Conservation (phyloP, 1,140 invertebrate species). For the Cherax quadricarinatus region DNA sequence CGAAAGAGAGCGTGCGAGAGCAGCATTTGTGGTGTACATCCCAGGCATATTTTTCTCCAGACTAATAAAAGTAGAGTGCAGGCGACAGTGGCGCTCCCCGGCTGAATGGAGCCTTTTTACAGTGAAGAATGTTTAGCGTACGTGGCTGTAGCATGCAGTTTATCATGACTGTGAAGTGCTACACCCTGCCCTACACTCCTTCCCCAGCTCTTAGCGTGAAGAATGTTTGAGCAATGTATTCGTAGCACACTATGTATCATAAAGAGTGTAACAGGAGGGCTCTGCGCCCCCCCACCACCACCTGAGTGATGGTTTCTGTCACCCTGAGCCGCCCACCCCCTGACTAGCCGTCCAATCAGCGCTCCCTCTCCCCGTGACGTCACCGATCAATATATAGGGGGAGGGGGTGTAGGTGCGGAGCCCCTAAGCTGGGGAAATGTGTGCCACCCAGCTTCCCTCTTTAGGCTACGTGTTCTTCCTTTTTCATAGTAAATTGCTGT, state of each 20-base stretch:
- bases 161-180: background rate
- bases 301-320: slow-evolving; percentile 34
- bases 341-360: slow-evolving; percentile 5
- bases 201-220: background rate
- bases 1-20: background rate
- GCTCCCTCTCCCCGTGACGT: slow-evolving; percentile 28
- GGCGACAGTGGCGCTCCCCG: slow-evolving; percentile 11
- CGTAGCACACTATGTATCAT: slow-evolving; percentile 26
- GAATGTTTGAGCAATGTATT: slow-evolving; percentile 20
- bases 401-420: background rate
- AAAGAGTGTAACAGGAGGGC: slow-evolving; percentile 3
- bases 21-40: slow-evolving; percentile 39
- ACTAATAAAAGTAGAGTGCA: slow-evolving; percentile 36
- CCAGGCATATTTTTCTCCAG: slow-evolving; percentile 26
- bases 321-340: slow-evolving; percentile 30
- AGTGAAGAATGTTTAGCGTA: background rate
- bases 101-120: slow-evolving; percentile 13
- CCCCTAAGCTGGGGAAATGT: slow-evolving; percentile 19
- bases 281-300: background rate
- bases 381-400: slow-evolving; percentile 57
- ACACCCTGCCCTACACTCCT: no score
- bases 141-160: background rate
- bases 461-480: slow-evolving; percentile 41
- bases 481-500: slow-evolving; percentile 28
- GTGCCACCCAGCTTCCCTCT: slow-evolving; percentile 37